phyloP scores from a whole-genome alignment of 2,113 vertebrate species.

The Propithecus coquereli region DNA sequence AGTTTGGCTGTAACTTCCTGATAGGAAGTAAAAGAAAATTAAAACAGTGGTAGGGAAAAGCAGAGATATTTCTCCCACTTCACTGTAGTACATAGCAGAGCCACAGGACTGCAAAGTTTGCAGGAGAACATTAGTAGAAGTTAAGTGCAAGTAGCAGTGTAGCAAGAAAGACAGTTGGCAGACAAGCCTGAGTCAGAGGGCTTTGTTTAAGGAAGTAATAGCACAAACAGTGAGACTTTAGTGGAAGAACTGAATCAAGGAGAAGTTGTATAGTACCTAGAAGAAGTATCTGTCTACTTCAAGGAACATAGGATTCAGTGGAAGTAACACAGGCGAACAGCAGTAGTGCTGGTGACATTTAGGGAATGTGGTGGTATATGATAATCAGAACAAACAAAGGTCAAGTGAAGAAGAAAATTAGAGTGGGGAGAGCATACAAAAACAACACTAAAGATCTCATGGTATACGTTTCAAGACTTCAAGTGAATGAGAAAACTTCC shows the following conservation, averaged over 20 bases:
- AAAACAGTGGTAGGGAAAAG: background rate
- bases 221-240: background rate
- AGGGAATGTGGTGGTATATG: background rate
- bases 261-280: background rate
- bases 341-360: too few species aligned
- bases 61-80: background rate
- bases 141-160: background rate
- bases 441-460: background rate
- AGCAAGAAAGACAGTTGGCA: background rate
- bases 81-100: background rate
- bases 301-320: background rate
- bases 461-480: background rate
- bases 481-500: background rate
- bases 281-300: background rate
- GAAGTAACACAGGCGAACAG: background rate
- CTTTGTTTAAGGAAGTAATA: background rate
- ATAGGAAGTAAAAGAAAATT: conserved; percentile 31
- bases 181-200: background rate
- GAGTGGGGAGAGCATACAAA: background rate
- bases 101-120: background rate
- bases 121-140: background rate
- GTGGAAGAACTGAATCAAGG: background rate
- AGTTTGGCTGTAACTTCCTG: background rate
- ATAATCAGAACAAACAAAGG: background rate
- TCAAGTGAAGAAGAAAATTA: background rate